A percentile compares a stretch with the other conserved stretches of the same genome.
Conservation (phyloP, 2,888 invertebrate species). For the Pardosa pseudoannulata region DNA sequence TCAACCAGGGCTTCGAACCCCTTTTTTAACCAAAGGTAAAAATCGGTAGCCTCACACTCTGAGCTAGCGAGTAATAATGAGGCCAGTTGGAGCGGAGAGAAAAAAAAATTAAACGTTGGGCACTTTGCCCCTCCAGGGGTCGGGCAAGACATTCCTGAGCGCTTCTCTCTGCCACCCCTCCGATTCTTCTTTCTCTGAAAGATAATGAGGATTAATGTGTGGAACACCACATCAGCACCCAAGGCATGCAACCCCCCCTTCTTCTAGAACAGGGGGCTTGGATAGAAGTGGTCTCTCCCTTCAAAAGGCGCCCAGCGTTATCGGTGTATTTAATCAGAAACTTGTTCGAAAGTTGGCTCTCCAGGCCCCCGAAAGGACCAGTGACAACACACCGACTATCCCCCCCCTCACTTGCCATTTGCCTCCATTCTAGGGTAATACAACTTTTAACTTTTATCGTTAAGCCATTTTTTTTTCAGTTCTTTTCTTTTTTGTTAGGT, state of each 20-base stretch:
- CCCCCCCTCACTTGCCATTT: no score
- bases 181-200: constrained; percentile 29
- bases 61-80: not conserved
- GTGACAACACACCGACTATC: constrained; percentile 46
- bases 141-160: constrained; percentile 56
- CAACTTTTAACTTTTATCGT: not conserved
- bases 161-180: constrained; percentile 43
- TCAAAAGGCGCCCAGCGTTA: constrained; percentile 64
- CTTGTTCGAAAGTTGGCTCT: constrained; percentile 45
- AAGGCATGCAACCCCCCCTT: constrained; percentile 39
- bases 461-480: not conserved
- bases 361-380: constrained; percentile 13
- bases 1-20: no score
- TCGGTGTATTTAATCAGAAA: constrained; percentile 69
- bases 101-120: no score
- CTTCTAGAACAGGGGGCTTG: not conserved
- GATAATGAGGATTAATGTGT: constrained; percentile 72
- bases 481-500: no score
- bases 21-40: no score
- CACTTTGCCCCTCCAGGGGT: constrained; percentile 41
- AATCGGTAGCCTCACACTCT: constrained; percentile 53
- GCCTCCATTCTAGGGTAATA: constrained; percentile 6
- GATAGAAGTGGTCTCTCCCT: constrained; percentile 18
- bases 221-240: constrained; percentile 59
- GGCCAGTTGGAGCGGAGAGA: constrained; percentile 52